These are phyloP conservation scores for Trichogramma evanescens DNA, from an alignment of 2,888 invertebrate species.

Conservation along the genomic window DNA sequence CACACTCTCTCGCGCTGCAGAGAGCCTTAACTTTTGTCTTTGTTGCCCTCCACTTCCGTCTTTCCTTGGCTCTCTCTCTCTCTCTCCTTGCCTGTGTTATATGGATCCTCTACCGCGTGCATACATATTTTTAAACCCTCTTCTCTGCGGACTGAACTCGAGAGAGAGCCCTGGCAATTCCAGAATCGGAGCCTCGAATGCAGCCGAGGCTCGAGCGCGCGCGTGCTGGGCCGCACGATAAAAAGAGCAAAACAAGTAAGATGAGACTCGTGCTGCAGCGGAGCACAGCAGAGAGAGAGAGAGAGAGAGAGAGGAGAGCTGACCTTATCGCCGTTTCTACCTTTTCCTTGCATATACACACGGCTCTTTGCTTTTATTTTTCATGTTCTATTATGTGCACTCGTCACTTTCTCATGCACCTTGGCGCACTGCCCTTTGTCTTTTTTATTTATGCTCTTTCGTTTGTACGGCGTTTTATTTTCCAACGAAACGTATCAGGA, in stretches of 20 bases:
- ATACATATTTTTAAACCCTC: too few species aligned
- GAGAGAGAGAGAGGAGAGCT: conserved; percentile 3
- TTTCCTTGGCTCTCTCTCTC: neutral
- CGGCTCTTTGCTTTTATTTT: neutral
- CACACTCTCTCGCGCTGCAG: neutral
- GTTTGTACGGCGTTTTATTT: too few species aligned
- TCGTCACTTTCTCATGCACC: neutral
- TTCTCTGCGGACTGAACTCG: too few species aligned
- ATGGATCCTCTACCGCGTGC: too few species aligned
- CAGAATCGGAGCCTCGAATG: conserved; percentile 13
- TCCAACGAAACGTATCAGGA: too few species aligned
- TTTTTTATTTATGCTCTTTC: conserved; percentile 3
- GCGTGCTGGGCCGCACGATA: neutral
- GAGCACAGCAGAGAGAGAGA: neutral
- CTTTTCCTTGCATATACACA: neutral
- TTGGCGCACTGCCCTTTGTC: neutral
- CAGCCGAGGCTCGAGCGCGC: neutral
- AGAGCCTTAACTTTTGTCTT: neutral
- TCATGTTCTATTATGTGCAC: neutral
- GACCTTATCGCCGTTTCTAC: conserved; percentile 7
- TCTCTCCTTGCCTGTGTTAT: neutral
- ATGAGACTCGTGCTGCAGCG: too few species aligned
- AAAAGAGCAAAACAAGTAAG: neutral
- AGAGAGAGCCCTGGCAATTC: conserved; percentile 5
- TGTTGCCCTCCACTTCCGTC: conserved; percentile 10